A percentile compares a stretch with the other conserved stretches of the same genome.
phyloP scores from a whole-genome alignment of 2,888 invertebrate genomes.

The Acanthosepion pharaonis region DNA sequence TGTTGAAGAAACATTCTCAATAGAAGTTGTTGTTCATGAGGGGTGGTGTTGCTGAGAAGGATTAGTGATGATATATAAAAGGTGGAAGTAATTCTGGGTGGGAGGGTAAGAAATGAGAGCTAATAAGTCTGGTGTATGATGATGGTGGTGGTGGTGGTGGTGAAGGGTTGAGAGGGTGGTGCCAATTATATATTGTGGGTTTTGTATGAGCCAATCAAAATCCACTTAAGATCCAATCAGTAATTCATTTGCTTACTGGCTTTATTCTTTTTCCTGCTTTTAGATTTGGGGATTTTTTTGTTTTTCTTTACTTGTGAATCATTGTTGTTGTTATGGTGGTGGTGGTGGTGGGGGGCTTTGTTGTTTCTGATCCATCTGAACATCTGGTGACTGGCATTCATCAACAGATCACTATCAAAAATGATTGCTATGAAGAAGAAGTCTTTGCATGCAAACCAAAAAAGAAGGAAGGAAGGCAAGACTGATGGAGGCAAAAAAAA shows the following conservation, averaged over 20 bases:
- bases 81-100: background rate
- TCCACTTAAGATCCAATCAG: constrained; percentile 33
- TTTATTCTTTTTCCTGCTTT: background rate
- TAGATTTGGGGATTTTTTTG: background rate
- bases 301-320: background rate
- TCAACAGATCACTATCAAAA: constrained; percentile 33
- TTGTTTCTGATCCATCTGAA: background rate
- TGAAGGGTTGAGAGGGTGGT: background rate
- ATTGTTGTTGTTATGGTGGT: background rate
- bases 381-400: background rate
- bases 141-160: background rate
- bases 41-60: background rate
- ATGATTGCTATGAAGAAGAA: background rate
- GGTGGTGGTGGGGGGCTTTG: background rate
- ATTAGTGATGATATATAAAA: background rate
- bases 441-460: background rate
- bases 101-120: background rate
- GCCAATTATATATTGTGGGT: background rate
- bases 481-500: background rate
- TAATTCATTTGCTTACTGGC: background rate
- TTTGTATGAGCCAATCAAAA: background rate
- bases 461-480: background rate
- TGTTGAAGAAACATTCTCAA: background rate
- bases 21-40: too few relatives aligned
- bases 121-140: background rate